Evolutionary conservation across 1,140 invertebrate genomes (phyloP).

Genomic region (Halyomorpha halys): DNA sequence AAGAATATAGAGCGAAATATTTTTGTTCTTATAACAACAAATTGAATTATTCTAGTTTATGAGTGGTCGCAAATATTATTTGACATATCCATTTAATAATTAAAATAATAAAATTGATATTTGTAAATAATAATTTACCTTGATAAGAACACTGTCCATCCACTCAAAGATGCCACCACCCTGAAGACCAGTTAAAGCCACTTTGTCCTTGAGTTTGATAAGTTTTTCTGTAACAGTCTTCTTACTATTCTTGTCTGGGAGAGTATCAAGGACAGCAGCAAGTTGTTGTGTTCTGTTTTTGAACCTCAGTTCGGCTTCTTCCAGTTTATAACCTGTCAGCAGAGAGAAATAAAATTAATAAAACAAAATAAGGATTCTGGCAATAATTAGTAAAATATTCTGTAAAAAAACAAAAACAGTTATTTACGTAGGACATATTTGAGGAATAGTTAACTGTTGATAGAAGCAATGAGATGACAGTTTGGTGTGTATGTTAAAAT

Average conservation of each 20-base stretch:
- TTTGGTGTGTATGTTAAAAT: too few relatives aligned
- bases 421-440: too few relatives aligned
- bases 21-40: too few relatives aligned
- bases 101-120: too few relatives aligned
- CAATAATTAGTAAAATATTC: too few relatives aligned
- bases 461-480: too few relatives aligned
- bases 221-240: neutral
- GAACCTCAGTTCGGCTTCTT: neutral
- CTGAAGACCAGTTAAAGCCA: conserved; percentile 22
- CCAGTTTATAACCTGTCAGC: neutral
- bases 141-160: conserved; percentile 89
- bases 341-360: neutral
- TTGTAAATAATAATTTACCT: conserved; percentile 41
- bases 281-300: neutral
- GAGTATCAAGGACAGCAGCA: neutral
- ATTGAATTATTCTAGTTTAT: too few relatives aligned
- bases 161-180: conserved; percentile 85
- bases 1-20: too few relatives aligned
- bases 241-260: neutral
- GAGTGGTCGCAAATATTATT: too few relatives aligned
- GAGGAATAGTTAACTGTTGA: too few relatives aligned
- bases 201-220: neutral
- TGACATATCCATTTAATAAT: too few relatives aligned
- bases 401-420: too few relatives aligned
- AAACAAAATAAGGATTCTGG: neutral